These are phyloP conservation scores for Psittacula derbiana DNA, from an alignment of 2,797 vertebrate genomes.

Conservation along the genomic window DNA sequence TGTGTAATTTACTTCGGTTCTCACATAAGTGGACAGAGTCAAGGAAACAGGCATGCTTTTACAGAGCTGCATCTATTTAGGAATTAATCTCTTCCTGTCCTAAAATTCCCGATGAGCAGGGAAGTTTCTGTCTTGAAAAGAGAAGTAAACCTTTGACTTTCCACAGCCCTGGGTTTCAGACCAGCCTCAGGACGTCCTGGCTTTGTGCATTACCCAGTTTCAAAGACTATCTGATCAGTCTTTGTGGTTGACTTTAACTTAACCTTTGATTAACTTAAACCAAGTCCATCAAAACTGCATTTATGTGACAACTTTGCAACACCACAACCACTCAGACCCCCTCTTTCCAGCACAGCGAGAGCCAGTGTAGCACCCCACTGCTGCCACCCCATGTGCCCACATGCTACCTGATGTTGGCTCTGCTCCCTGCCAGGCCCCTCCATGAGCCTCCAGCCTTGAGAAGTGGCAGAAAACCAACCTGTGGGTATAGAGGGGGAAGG, in stretches of 20 bases:
- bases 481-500: background rate
- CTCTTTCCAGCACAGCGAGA: background rate
- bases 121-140: background rate
- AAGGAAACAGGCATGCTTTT: constrained; percentile 68
- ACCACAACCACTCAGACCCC: background rate
- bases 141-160: background rate
- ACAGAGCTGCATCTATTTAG: background rate
- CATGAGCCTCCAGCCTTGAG: background rate
- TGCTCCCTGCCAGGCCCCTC: background rate
- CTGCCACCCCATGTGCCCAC: background rate
- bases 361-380: background rate
- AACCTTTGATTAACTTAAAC: background rate
- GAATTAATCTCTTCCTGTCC: background rate
- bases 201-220: background rate
- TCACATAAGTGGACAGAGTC: constrained; percentile 89
- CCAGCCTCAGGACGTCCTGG: background rate
- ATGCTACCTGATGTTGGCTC: background rate
- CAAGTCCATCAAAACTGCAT: background rate
- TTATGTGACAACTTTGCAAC: background rate
- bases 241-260: background rate
- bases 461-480: background rate
- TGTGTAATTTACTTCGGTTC: constrained; percentile 98
- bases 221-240: background rate
- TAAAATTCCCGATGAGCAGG: background rate
- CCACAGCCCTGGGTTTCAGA: background rate